Base-by-base conservation (phyloP, 2,888 invertebrate species). In the Amphimallon solstitiale region DNA sequence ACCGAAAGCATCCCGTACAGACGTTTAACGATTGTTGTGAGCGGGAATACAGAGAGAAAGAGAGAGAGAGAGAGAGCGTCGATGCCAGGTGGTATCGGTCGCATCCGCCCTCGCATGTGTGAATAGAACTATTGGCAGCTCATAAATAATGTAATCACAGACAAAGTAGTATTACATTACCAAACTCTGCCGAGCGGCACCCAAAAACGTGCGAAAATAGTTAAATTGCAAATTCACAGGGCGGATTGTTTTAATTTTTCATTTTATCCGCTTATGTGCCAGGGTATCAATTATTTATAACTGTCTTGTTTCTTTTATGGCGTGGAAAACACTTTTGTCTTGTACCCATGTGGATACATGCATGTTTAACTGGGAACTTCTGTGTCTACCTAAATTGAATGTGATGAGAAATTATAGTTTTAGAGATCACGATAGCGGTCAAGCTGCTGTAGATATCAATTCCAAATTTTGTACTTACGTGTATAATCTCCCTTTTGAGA, bases 131-230 rank as follows among this genome's bases (percentile, higher is more conserved):
- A 78, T 79, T 75, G 77, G 76, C 76, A 75, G 75, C 77, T 79
- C 79, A 78, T 80, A 78, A 80, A 80, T 80, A 79, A 80, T 80
- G 77, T 77, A 79, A 78, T 77, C 76, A 75, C 74, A 75, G 73
- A 75, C 76, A 78, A 78, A 80, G 78, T 79, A 79, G 78, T 78
- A 74, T 77, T 78, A 79, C 78, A 76, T 76, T 75, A 76, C 72
- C 75, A 72, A 9, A 67, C 73, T 70, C 66, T 45, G 40, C n/a
- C n/a, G n/a, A n/a, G n/a, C 62, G 38, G 23, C 56, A 10, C 14
- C 65, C 62, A 29, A 71, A 73, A 69, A 69, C 71, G 70, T 56
- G 66, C 66, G 68, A 70, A 71, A 67, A 68, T 66, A 66, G 65
- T 67, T 68, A 66, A 67, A 70, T 68, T 70, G 65, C 73, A 69